Percentiles rank a stretch among this genome's conserved stretches.
Evolutionary conservation across 2,797 vertebrate genomes (phyloP).

Genomic region (Bovichtus diacanthus): DNA sequence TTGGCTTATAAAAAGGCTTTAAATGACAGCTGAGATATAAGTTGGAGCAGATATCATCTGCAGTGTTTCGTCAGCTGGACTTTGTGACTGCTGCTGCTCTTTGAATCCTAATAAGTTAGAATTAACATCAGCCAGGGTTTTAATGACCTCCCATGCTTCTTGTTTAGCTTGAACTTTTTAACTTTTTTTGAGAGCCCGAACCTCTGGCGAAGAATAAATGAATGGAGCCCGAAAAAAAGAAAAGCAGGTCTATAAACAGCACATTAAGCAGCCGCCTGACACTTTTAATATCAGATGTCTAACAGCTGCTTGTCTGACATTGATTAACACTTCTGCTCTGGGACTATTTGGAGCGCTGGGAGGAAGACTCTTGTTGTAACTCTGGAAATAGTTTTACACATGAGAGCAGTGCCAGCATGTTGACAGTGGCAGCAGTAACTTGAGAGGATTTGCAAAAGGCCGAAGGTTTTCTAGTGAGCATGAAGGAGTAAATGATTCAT

Average conservation of each 20-base stretch:
- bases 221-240: conserved; percentile 40
- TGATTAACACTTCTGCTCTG: conserved; percentile 65
- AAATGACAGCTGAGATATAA: neutral
- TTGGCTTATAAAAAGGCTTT: neutral
- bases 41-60: neutral
- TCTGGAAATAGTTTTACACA: conserved; percentile 26
- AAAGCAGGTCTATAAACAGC: conserved; percentile 47
- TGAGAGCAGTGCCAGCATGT: neutral
- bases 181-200: conserved; percentile 28
- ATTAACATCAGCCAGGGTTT: conserved; percentile 55
- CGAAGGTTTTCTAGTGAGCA: neutral
- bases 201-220: conserved; percentile 56
- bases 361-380: conserved; percentile 4
- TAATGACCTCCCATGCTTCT: conserved; percentile 65
- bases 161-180: conserved; percentile 64
- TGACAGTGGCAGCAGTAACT: neutral
- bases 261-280: conserved; percentile 48
- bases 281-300: conserved; percentile 71
- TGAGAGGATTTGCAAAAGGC: neutral
- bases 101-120: conserved; percentile 53
- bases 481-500: conserved; percentile 20
- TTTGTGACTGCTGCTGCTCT: conserved; percentile 26
- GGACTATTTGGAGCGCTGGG: conserved; percentile 22
- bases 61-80: conserved; percentile 7
- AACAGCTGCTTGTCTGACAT: conserved; percentile 64